Base-by-base conservation (phyloP, 2,113 vertebrate species). In the Myotis lucifugus region DNA sequence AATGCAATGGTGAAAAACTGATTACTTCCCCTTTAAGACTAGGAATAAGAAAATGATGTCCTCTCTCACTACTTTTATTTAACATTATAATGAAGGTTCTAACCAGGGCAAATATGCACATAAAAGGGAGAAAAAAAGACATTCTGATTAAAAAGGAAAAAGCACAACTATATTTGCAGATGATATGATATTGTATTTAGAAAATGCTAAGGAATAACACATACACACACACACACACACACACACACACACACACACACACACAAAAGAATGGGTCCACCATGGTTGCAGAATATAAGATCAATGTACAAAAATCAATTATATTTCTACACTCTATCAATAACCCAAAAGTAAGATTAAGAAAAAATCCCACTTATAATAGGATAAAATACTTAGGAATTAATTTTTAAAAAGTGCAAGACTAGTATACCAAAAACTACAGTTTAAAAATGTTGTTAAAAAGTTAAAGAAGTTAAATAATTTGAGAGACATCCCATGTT, bases 381-480 rank as follows among this genome's bases (percentile, higher is more conserved):
- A 85, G 19, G 46, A 85, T 73, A 79, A 90, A 82, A 73, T 66
- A 83, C 27, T 76, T 42, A 79, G 54, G 52, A 79, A 54, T 81
- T 32, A n/a, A 72, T 85, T 79, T 78, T 74, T 59, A 18, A 40
- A 85, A 81, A 95, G 15, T 34, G 8, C 14, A 81, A 93, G 17
- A 50, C 25, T 25, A 85, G 25, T 85, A 85, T 19, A 52, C 18
- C 32, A 18, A 95, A 88, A 66, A 52, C 15, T 83, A 46, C 23
- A 72, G 21, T 59, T 78, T 72, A 85, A 77, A 92, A 92, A 37
- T 54, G 21, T 56, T 64, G 10, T 67, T 67, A 42, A 50, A 46
- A 81, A 40, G 23, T 27, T 79, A 73, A 79, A 84, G 84, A 83
- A 50, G 10, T 48, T 78, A 93, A 46, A 56, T 89, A 85, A 93